Conservation (phyloP, 1,140 invertebrate genomes). For the Panagrolaimus sp. region DNA sequence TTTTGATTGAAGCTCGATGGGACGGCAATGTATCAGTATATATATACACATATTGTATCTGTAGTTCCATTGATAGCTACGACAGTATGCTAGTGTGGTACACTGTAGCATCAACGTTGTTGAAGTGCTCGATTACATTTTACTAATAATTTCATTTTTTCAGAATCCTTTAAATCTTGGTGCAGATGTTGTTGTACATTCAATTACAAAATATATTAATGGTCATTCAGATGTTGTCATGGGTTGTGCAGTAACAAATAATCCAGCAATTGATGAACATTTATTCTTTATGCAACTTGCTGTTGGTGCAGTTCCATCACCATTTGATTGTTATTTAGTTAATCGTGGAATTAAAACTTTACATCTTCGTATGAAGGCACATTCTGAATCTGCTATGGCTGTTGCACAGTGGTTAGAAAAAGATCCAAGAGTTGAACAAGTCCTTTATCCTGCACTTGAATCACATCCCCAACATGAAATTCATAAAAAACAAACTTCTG, state of each 20-base stretch:
- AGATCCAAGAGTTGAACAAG: slow-evolving; percentile 72
- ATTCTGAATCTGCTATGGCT: slow-evolving; percentile 71
- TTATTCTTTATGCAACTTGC: slow-evolving; percentile 36
- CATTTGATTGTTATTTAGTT: slow-evolving; percentile 89
- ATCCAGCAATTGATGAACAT: slow-evolving; percentile 31
- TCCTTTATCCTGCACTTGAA: slow-evolving; percentile 78
- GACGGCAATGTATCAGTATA: too few relatives aligned
- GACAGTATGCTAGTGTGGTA: too few relatives aligned
- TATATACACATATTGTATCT: too few relatives aligned
- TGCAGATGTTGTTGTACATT: slow-evolving; percentile 85
- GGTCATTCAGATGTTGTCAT: slow-evolving; percentile 95
- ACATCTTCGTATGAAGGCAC: slow-evolving; percentile 80
- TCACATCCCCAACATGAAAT: slow-evolving; percentile 85
- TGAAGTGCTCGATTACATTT: too few relatives aligned
- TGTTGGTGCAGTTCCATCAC: slow-evolving; percentile 83
- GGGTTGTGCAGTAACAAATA: slow-evolving; percentile 64
- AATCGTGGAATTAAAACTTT: slow-evolving; percentile 90
- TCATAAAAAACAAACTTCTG: slow-evolving; percentile 68
- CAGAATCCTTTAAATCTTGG: slow-evolving; percentile 83
- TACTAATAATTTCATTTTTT: too few relatives aligned
- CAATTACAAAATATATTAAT: slow-evolving; percentile 95
- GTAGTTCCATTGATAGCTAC: too few relatives aligned
- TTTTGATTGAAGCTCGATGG: too few relatives aligned
- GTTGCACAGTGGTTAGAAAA: slow-evolving; percentile 69
- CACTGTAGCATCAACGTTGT: too few relatives aligned